These are phyloP conservation scores for Galerucella calmariensis DNA, from an alignment of 2,888 invertebrate genomes.

Conservation along the genomic window DNA sequence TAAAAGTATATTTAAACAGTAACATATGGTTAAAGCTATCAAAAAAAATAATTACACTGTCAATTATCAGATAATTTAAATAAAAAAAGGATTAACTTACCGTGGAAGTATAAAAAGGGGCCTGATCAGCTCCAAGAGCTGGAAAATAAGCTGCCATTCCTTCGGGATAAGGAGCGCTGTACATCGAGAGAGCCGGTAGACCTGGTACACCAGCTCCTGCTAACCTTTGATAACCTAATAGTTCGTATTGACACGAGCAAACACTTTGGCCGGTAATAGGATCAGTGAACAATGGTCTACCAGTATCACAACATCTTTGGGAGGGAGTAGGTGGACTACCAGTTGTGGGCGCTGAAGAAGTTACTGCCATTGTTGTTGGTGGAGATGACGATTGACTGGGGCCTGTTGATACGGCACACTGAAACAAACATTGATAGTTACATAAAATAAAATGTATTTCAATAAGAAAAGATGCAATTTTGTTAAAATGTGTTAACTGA, in stretches of 20 bases:
- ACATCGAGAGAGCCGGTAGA: constrained; percentile 82
- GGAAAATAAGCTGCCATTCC: constrained; percentile 91
- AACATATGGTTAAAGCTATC: neutral
- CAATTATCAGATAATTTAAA: neutral
- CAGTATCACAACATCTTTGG: constrained; percentile 89
- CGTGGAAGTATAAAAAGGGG: constrained; percentile 85
- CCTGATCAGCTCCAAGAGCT: constrained; percentile 85
- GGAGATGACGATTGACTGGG: constrained; percentile 53
- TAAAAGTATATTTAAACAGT: neutral
- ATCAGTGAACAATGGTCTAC: constrained; percentile 90
- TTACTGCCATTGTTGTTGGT: constrained; percentile 63
- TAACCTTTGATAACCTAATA: constrained; percentile 85
- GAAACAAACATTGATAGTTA: constrained; percentile 45
- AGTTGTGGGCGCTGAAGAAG: constrained; percentile 64
- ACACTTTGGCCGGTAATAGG: constrained; percentile 89
- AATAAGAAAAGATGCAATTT: too few species aligned
- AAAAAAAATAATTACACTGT: neutral
- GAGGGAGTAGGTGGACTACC: constrained; percentile 66
- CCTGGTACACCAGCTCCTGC: constrained; percentile 72
- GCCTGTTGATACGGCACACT: constrained; percentile 68
- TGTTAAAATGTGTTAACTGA: too few species aligned
- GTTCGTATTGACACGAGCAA: constrained; percentile 91
- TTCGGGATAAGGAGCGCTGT: constrained; percentile 82
- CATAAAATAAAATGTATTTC: too few species aligned
- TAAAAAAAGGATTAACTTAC: constrained; percentile 70